Percentiles rank a stretch among this genome's conserved stretches.
Evolutionary conservation across 2,797 vertebrate genomes (phyloP).

Genomic region (Helarctos malayanus): DNA sequence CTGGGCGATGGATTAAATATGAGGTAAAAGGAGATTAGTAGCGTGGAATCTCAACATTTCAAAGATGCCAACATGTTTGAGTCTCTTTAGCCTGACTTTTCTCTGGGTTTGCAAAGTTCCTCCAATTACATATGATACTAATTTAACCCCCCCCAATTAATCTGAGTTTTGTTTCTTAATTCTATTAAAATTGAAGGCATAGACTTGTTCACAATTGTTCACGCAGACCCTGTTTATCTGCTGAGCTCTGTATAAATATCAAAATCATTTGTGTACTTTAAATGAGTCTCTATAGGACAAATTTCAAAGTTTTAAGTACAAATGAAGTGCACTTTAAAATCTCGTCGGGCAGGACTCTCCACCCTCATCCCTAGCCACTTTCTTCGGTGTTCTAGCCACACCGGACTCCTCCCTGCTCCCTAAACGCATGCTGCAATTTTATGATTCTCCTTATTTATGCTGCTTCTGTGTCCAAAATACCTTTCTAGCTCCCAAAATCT

Average conservation of each 20-base stretch:
- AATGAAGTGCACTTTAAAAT: neutral
- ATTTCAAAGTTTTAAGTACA: neutral
- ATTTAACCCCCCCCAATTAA: neutral
- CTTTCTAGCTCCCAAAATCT: neutral
- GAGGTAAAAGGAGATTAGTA: neutral
- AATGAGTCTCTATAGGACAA: neutral
- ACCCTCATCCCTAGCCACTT: neutral
- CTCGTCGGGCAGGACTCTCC: neutral
- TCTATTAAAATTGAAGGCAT: neutral
- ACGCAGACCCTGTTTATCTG: neutral
- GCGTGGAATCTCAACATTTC: neutral
- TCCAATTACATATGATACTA: neutral
- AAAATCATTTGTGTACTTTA: slow-evolving; percentile 40
- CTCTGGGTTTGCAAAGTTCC: neutral
- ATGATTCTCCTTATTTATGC: neutral
- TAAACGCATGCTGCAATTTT: neutral
- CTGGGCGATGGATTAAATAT: neutral
- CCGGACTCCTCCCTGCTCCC: neutral
- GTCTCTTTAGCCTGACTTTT: neutral
- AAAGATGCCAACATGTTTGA: neutral
- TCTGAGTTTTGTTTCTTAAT: neutral
- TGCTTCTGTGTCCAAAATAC: slow-evolving; percentile 1
- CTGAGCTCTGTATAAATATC: neutral
- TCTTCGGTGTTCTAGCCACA: neutral
- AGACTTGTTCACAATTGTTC: neutral